Evolutionary conservation across 2,797 vertebrate species (phyloP), one percentile per base, ranked within the genome.

Genomic region (Melanotaenia parkinsoni): DNA sequence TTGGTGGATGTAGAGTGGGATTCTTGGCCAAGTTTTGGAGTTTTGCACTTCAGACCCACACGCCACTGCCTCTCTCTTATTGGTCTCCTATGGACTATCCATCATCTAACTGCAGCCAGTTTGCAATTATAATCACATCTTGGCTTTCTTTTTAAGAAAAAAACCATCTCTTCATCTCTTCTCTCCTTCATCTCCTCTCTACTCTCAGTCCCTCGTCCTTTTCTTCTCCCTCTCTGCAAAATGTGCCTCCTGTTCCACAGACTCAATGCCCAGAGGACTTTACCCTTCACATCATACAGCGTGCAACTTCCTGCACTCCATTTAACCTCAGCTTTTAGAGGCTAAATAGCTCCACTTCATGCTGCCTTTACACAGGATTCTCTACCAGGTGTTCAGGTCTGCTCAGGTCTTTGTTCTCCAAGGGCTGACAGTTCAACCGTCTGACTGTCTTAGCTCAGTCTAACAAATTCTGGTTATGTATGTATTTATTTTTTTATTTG

Each of bases 291-390:
- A 62, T 71, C 38, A 58, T 70, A 54, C 70, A 18, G 67, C 56
- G 72, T 78, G 65, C 74, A 81, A 82, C 78, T 82, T 86, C 30
- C 72, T 80, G 78, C 83, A 89, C 86, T 88, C 72, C 40, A 51
- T 80, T 90, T 92, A 86, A 91, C 91, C 88, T 82, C 57, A 6
- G 54, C 58, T 61, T 84, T 83, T 71, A 73, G 63, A 89, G 81
- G 82, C 82, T 89, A 89, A 89, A 76, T 58, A 81, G 76, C 67
- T 81, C 76, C 54, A 67, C 86, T 76, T 65, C 70, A 43, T 59
- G 20, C 40, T 57, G 77, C 63, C 67, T 86, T 80, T 74, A 74
- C 35, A n/a, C 56, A 3, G n/a, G n/a, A 18, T 58, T 73, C 73
- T 70, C 51, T 76, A 75, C 82, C 70, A 86, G 80, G 76, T 85